Conservation (phyloP, 2,888 invertebrate genomes). For the Capitulum mitella region DNA sequence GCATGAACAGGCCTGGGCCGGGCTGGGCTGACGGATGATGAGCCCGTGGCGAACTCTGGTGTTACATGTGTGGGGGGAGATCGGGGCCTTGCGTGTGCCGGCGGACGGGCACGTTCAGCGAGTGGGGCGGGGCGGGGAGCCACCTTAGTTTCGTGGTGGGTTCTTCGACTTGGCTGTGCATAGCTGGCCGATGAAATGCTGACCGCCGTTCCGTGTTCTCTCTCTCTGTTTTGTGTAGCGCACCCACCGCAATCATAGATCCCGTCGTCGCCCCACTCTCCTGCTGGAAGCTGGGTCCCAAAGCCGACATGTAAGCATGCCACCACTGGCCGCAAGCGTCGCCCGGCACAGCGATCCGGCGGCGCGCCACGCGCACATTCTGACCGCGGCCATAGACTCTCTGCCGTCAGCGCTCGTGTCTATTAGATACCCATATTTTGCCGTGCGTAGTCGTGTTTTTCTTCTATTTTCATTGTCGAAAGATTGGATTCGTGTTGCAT, state of each 20-base stretch:
- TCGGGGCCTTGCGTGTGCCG: too few relatives aligned
- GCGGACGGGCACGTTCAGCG: too few relatives aligned
- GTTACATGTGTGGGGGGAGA: too few relatives aligned
- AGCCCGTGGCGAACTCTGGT: too few relatives aligned
- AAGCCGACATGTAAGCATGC: slow-evolving; percentile 26
- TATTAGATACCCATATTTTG: not conserved
- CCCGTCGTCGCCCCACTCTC: slow-evolving; percentile 19
- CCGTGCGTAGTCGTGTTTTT: not conserved
- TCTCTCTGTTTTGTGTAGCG: slow-evolving; percentile 26
- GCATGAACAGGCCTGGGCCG: too few relatives aligned
- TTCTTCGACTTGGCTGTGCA: too few relatives aligned
- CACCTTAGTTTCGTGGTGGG: too few relatives aligned
- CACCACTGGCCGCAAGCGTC: not conserved
- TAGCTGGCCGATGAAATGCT: too few relatives aligned
- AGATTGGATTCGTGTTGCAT: not conserved
- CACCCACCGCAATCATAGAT: slow-evolving; percentile 24
- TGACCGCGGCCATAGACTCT: not conserved
- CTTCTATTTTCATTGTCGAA: not conserved
- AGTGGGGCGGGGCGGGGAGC: too few relatives aligned
- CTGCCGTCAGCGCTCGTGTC: not conserved
- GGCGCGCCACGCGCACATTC: not conserved
- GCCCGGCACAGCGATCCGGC: not conserved
- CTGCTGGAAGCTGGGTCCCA: slow-evolving; percentile 25
- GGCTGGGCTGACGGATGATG: too few relatives aligned
- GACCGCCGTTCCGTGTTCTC: not conserved